Base-by-base conservation (phyloP, 2,888 invertebrate genomes). In the Dimorphilus gyrociliatus region DNA sequence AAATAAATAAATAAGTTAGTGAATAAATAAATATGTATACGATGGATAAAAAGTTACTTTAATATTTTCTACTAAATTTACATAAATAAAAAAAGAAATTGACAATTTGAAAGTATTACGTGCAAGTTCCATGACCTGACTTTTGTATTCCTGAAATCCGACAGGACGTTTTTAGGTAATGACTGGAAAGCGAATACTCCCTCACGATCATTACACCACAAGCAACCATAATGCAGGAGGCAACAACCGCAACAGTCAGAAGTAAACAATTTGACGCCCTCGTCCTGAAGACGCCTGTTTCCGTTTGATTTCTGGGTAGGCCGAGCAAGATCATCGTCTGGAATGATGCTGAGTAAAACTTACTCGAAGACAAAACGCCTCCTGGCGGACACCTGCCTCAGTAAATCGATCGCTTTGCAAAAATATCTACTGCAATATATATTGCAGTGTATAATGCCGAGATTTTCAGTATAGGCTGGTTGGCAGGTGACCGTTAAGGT, bases 171-270 rank as follows among this genome's bases (percentile, higher is more conserved):
- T 33, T 23, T 19, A 27, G 32, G 39, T 45, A 45, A 14, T 27
- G 31, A 14, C 32, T 34, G 21, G 36, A 33, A 10, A 42, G 37
- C n/a, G 37, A 19, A 34, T 45, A 42, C 32, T 45, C 45, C 7
- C 43, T 21, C 2, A 39, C 43, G 10, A 45, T 26, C 38, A 42
- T 40, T 13, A 45, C 45, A 3, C 45, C 45, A 23, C 43, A 38
- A 23, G 38, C 33, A 19, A 45, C 45, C 19, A 45, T 34, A 6
- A 44, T 30, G 24, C 41, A 41, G 16, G 44, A 32, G 28, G 40
- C 39, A 14, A 41, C 33, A 4, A 38, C 38, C 2, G 34, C 26
- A n/a, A 45, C 27, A n/a, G 41, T 44, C 16, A 45, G 34, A 12
- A 45, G 36, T 13, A 29, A 34, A 24, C 45, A 45, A 32, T 42